Percentiles rank a stretch among this genome's conserved stretches.
Conservation (phyloP, 2,888 invertebrate species). For the Agonopterix arenella region DNA sequence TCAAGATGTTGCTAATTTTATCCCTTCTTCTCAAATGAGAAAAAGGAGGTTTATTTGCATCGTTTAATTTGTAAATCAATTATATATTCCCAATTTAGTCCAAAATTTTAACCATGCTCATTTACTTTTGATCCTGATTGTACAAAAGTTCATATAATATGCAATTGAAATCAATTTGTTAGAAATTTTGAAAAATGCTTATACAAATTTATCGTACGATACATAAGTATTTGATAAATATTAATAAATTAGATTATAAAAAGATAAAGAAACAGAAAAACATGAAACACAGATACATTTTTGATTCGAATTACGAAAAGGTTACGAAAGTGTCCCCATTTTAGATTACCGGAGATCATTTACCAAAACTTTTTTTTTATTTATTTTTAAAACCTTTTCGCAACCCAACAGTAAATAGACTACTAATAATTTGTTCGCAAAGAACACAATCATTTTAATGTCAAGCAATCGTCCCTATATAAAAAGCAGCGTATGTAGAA, state of each 20-base stretch:
- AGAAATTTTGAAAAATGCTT: slow-evolving; percentile 12
- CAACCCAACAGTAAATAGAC: slow-evolving; percentile 14
- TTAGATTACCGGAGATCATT: background rate
- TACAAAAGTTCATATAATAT: background rate
- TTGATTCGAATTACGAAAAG: slow-evolving; percentile 28
- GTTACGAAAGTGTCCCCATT: slow-evolving; percentile 17
- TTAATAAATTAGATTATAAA: slow-evolving; percentile 9
- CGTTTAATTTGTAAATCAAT: too few relatives aligned
- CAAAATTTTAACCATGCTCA: too few relatives aligned
- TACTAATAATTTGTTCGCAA: too few relatives aligned
- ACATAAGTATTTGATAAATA: slow-evolving; percentile 9
- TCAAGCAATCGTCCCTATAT: too few relatives aligned
- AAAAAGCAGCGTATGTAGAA: too few relatives aligned
- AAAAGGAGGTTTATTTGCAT: too few relatives aligned
- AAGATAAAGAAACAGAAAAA: slow-evolving; percentile 30
- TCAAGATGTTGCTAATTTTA: too few relatives aligned
- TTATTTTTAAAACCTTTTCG: slow-evolving; percentile 24
- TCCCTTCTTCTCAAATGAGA: too few relatives aligned
- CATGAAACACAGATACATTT: slow-evolving; percentile 24
- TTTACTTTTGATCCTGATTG: too few relatives aligned
- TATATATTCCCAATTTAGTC: too few relatives aligned
- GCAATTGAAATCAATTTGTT: slow-evolving; percentile 5
- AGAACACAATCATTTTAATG: too few relatives aligned
- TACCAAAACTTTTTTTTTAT: background rate
- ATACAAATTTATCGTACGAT: background rate